Base-by-base conservation (phyloP, 2,888 invertebrate genomes). In the Gastrophysa polygoni region DNA sequence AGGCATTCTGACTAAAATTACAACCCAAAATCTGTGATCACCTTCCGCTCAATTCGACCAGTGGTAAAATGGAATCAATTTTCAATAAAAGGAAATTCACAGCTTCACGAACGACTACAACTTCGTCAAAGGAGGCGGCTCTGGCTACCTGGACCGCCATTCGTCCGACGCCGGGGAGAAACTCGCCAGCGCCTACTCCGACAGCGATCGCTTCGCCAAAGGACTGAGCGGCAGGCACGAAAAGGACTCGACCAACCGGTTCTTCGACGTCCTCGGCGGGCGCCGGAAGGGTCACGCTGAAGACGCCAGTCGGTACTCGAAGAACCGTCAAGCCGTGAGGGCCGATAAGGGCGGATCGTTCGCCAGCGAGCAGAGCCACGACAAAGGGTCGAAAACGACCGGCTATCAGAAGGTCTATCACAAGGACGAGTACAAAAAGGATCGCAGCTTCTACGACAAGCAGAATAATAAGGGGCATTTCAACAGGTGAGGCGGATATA, bases 391-490 rank as follows among this genome's bases (percentile, higher is more conserved):
- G 64, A 89, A 89, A 55, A 85, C 89, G 18, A 88, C 86, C 6
- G 91, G 91, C 16, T 91, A 86, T 82, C 90, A 90, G 78, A 90
- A 73, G 73, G 87, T 89, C 1, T 90, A 88, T 80, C 86, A 87
- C 80, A 91, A 91, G 82, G 89, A 91, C 75, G 91, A 91, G 78
- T 91, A 86, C 83, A 90, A 91, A 78, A 91, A 91, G 75, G 89
- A 90, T 73, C 90, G 90, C 70, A 87, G 88, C 71, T 91, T 91
- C 81, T 91, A 91, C 77, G 91, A 91, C 73, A 89, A 89, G 51
- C 86, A 87, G 21, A 87, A 90, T 75, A 85, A 87, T 55, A 86
- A 85, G 51, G 90, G 89, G 0, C 85, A 88, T 75, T 88, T 85
- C 75, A 85, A 87, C 63, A 89, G 89, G 73, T 85, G 89, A 75